These are phyloP conservation scores for Stratiolaelaps scimitus DNA, from an alignment of 1,140 invertebrate species.

Conservation along the genomic window DNA sequence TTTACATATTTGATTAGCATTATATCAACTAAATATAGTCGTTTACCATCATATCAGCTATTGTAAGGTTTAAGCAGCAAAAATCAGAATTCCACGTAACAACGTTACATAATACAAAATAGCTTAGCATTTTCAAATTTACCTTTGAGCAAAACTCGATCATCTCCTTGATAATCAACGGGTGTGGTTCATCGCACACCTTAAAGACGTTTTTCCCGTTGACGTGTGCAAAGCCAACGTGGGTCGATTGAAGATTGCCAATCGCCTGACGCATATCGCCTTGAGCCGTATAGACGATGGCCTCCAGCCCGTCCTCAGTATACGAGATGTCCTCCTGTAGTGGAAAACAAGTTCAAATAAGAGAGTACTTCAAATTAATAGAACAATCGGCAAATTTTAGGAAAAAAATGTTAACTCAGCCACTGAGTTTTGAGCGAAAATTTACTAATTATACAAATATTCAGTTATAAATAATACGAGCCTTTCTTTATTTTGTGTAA, in stretches of 20 bases:
- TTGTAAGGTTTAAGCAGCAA: background rate
- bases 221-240: constrained; percentile 82
- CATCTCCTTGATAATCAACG: constrained; percentile 82
- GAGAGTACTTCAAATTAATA: too few relatives aligned
- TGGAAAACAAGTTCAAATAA: background rate
- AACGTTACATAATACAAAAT: too few relatives aligned
- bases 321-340: constrained; percentile 56
- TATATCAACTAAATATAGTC: too few relatives aligned
- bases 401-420: too few relatives aligned
- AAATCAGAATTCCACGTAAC: background rate
- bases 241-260: constrained; percentile 95
- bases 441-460: too few relatives aligned
- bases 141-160: constrained; percentile 58
- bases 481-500: too few relatives aligned
- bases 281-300: constrained; percentile 93
- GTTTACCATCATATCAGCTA: too few relatives aligned
- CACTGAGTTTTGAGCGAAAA: too few relatives aligned
- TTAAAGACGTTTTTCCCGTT: constrained; percentile 96
- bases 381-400: too few relatives aligned
- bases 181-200: constrained; percentile 98
- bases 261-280: constrained; percentile 93
- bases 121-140: background rate
- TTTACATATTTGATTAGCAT: constrained; percentile 28
- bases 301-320: constrained; percentile 85
- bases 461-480: too few relatives aligned